Evolutionary conservation across 2,113 vertebrate species (phyloP).

Genomic region (Bambusicola thoracicus): DNA sequence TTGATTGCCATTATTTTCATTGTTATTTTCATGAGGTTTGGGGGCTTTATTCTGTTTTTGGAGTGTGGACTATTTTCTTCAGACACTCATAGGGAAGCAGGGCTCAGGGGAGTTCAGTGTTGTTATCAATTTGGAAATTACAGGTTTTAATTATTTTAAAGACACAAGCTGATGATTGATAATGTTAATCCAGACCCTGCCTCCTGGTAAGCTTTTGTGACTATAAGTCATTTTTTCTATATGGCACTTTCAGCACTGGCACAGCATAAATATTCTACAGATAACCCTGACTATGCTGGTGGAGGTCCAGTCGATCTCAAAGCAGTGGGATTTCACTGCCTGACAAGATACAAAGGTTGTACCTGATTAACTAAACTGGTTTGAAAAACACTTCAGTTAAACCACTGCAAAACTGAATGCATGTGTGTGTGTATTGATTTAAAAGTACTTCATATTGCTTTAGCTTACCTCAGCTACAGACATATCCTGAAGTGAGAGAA

Average conservation of each 20-base stretch:
- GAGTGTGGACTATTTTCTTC: not conserved
- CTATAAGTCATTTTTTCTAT: not conserved
- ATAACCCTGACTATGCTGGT: not conserved
- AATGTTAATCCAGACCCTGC: not conserved
- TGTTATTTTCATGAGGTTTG: not conserved
- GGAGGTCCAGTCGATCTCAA: conserved; percentile 26
- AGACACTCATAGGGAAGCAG: not conserved
- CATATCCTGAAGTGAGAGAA: not conserved
- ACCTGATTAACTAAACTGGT: not conserved
- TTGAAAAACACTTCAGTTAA: not conserved
- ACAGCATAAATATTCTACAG: not conserved
- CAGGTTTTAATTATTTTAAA: conserved; percentile 11
- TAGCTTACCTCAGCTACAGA: not conserved
- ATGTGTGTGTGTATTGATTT: not conserved
- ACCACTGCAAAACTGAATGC: not conserved
- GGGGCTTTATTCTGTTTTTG: not conserved
- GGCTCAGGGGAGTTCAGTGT: conserved; percentile 1
- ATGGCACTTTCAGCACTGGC: not conserved
- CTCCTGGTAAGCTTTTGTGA: not conserved
- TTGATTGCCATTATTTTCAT: not conserved
- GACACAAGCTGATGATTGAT: not conserved
- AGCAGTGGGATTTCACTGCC: not conserved
- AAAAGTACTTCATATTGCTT: not conserved
- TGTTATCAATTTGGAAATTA: not conserved
- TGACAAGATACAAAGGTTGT: conserved; percentile 39